Conservation (phyloP, 2,113 vertebrate species). For the Psittacara wagleri region DNA sequence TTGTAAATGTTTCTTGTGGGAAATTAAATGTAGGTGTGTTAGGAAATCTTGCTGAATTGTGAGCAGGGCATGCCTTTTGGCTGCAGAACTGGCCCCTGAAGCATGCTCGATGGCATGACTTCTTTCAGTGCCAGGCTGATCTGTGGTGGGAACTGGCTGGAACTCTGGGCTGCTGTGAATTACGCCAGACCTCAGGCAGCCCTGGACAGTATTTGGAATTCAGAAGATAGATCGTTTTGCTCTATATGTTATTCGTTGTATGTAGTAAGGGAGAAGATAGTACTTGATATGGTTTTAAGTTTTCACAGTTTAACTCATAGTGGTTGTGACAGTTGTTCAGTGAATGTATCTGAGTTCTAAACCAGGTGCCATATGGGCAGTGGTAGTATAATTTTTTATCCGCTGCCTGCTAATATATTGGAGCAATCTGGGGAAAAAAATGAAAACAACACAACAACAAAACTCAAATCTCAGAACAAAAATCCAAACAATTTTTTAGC, state of each 20-base stretch:
- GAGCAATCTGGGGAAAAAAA: neutral
- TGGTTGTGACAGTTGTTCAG: neutral
- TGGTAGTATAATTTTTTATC: neutral
- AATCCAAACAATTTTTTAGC: fast-evolving
- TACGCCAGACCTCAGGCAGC: neutral
- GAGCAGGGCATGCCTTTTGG: neutral
- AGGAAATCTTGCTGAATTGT: neutral
- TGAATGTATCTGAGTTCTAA: neutral
- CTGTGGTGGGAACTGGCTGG: neutral
- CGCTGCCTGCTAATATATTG: neutral
- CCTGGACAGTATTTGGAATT: neutral
- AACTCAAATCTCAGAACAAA: neutral
- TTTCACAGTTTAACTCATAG: neutral
- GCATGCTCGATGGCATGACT: neutral
- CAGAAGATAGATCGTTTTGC: neutral
- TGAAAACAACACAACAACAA: neutral
- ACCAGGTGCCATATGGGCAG: neutral
- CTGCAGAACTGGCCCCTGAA: neutral
- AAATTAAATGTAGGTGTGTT: neutral
- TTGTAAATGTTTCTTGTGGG: neutral
- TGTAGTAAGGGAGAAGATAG: neutral
- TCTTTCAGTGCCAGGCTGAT: neutral
- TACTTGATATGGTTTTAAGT: neutral
- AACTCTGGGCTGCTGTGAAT: neutral
- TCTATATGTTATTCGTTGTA: neutral